phyloP scores from a whole-genome alignment of 2,888 invertebrate genomes.

The Bhutanitis thaidina region DNA sequence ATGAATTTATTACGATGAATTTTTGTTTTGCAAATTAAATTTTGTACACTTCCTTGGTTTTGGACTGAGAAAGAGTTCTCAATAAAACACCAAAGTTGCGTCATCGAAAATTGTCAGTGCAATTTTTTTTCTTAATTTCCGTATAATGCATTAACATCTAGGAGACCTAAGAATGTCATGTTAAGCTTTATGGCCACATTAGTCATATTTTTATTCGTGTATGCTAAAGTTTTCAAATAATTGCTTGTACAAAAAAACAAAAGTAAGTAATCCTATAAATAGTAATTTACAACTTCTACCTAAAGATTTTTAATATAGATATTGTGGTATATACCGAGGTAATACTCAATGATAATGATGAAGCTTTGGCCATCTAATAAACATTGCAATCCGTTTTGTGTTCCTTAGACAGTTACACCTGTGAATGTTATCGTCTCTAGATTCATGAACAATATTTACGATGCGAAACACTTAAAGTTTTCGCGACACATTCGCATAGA shows the following conservation, averaged over 20 bases:
- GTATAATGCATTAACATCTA: conserved; percentile 23
- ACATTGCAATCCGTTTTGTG: too few relatives aligned
- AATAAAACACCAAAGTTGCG: conserved; percentile 39
- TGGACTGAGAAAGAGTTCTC: conserved; percentile 41
- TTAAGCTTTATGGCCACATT: conserved; percentile 13
- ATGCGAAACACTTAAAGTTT: background rate
- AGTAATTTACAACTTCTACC: too few relatives aligned
- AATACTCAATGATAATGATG: too few relatives aligned
- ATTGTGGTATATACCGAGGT: too few relatives aligned
- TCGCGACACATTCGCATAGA: background rate
- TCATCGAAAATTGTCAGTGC: conserved; percentile 29
- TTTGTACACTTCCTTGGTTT: too few relatives aligned
- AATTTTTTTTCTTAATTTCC: conserved; percentile 32
- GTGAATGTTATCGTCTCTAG: background rate
- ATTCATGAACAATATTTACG: background rate
- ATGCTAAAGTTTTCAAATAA: too few relatives aligned
- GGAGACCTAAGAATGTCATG: conserved; percentile 1
- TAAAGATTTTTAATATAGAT: too few relatives aligned
- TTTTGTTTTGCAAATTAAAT: conserved; percentile 23
- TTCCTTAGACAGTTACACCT: too few relatives aligned
- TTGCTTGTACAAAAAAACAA: too few relatives aligned
- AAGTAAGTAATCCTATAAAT: too few relatives aligned
- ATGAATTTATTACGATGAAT: too few relatives aligned
- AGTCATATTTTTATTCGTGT: conserved; percentile 15
- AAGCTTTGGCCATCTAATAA: too few relatives aligned